phyloP scores from a whole-genome alignment of 1,140 invertebrate species.

The Sycophila sp. region DNA sequence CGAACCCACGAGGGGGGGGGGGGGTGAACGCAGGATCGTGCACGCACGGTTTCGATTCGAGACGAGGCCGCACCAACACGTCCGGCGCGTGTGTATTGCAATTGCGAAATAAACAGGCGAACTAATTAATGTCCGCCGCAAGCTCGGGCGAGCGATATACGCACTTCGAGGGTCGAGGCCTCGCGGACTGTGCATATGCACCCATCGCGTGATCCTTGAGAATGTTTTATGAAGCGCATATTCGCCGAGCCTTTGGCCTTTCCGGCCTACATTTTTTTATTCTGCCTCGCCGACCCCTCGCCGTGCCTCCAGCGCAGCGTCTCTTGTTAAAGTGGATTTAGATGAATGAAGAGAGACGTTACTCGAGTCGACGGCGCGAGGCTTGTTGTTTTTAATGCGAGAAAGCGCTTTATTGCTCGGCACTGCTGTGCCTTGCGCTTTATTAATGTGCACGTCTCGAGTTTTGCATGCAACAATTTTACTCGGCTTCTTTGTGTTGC shows the following conservation, averaged over 20 bases:
- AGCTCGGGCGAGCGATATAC: neutral
- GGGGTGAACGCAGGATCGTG: too few species aligned
- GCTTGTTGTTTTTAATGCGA: neutral
- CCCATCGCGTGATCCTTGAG: conserved; percentile 6
- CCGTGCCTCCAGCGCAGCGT: neutral
- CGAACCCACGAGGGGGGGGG: too few species aligned
- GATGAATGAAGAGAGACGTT: neutral
- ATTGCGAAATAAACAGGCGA: conserved; percentile 11
- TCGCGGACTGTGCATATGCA: neutral
- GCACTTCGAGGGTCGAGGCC: neutral
- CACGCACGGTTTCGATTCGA: neutral
- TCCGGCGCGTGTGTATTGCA: neutral
- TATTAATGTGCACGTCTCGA: too few species aligned
- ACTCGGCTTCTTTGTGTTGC: too few species aligned
- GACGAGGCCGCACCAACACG: too few species aligned
- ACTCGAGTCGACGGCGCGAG: neutral
- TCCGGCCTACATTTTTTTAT: neutral
- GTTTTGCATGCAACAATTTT: too few species aligned
- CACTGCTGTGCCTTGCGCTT: too few species aligned
- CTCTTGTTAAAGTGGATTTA: neutral
- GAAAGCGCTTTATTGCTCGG: neutral
- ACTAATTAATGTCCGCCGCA: conserved; percentile 9
- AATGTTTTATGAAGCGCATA: neutral
- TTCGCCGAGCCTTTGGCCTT: neutral
- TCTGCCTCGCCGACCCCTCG: neutral